phyloP scores from a whole-genome alignment of 2,113 vertebrate genomes.

The Grammomys dolichurus region DNA sequence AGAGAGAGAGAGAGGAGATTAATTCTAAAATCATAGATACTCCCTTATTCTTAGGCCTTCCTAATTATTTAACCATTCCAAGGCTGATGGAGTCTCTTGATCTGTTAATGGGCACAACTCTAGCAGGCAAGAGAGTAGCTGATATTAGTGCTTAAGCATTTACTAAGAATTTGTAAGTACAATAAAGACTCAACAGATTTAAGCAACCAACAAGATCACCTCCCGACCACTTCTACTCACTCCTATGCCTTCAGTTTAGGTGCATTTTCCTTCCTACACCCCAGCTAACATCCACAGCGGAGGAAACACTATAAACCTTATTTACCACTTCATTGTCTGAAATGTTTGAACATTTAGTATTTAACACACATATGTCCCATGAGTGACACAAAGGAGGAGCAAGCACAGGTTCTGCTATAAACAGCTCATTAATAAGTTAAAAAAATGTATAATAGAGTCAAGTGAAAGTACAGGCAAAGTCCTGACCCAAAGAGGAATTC shows the following conservation, averaged over 20 bases:
- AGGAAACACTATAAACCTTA: neutral
- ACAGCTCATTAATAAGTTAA: conserved; percentile 40
- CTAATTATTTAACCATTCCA: neutral
- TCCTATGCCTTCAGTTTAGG: fast-evolving
- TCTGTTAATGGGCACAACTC: neutral
- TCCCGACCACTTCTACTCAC: neutral
- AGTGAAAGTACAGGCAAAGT: neutral
- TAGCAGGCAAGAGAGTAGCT: neutral
- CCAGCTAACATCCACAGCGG: neutral
- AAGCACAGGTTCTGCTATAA: neutral
- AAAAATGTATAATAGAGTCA: neutral
- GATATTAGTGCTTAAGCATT: neutral
- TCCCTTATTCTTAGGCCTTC: neutral
- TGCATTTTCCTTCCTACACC: fast-evolving
- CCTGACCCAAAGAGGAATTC: neutral
- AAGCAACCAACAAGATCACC: neutral
- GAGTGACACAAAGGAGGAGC: neutral
- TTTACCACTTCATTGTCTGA: conserved; percentile 1
- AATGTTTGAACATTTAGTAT: neutral
- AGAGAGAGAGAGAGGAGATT: neutral
- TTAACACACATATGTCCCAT: neutral
- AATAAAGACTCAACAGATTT: neutral
- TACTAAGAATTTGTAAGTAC: neutral
- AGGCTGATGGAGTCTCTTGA: neutral
- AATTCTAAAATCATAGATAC: neutral